A percentile compares a stretch with the other conserved stretches of the same genome.
These are phyloP conservation scores for Acropora tenuis DNA, from an alignment of 64 coral and sea anemone genomes.

Conservation along the genomic window DNA sequence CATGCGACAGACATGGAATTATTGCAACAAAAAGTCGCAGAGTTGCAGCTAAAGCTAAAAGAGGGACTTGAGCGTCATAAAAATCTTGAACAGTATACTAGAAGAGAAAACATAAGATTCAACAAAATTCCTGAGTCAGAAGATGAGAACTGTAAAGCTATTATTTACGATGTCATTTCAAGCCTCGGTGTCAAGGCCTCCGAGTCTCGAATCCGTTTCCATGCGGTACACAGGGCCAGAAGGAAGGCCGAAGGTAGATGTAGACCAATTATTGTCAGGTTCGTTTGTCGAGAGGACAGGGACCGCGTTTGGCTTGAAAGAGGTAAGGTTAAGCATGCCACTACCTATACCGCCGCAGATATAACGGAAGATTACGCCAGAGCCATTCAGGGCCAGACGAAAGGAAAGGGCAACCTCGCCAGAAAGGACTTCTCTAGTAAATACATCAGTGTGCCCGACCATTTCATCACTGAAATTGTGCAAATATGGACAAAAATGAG, in stretches of 20 bases:
- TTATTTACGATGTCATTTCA: too few relatives aligned
- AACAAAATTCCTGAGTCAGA: too few relatives aligned
- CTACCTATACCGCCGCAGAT: neutral
- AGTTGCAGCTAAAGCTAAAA: too few relatives aligned
- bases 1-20: neutral
- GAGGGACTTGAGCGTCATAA: too few relatives aligned
- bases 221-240: too few relatives aligned
- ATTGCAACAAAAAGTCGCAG: neutral
- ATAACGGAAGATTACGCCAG: constrained; percentile 16
- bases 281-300: constrained; percentile 7
- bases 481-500: too few relatives aligned
- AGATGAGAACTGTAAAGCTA: too few relatives aligned
- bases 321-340: neutral
- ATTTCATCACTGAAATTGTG: too few relatives aligned
- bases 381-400: neutral
- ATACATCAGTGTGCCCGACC: neutral
- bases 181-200: neutral
- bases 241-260: neutral
- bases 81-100: too few relatives aligned
- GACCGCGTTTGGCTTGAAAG: neutral
- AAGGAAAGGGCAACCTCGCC: neutral
- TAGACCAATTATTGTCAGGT: constrained; percentile 24
- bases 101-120: too few relatives aligned
- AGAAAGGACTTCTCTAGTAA: neutral
- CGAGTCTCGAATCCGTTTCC: too few relatives aligned